phyloP scores from a whole-genome alignment of 2,888 invertebrate genomes.

The Anthoptus insignis region DNA sequence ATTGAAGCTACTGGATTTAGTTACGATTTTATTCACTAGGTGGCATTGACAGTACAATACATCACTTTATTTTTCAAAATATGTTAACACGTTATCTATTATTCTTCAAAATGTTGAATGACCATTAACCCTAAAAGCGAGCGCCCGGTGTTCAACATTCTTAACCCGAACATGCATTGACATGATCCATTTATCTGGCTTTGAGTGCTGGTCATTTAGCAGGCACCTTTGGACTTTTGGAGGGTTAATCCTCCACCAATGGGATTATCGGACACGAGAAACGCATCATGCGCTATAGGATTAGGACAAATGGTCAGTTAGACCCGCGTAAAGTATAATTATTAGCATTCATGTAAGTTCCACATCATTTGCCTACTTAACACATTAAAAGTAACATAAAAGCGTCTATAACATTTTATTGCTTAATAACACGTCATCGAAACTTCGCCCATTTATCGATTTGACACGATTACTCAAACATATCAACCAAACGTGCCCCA shows the following conservation, averaged over 20 bases:
- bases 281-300: slow-evolving; percentile 73
- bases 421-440: slow-evolving; percentile 39
- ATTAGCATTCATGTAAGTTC: slow-evolving; percentile 10
- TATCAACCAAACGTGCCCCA: slow-evolving; percentile 20
- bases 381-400: slow-evolving; percentile 27
- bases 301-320: slow-evolving; percentile 63
- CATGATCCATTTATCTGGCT: slow-evolving; percentile 35
- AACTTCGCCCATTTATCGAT: slow-evolving; percentile 39
- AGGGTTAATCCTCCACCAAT: slow-evolving; percentile 71
- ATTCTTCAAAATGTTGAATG: no score
- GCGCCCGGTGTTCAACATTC: no score
- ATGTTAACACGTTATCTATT: no score
- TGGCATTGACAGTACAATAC: no score
- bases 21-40: no score
- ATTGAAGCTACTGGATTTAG: no score
- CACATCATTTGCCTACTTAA: slow-evolving; percentile 7
- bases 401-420: slow-evolving; percentile 29
- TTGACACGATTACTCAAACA: slow-evolving; percentile 37
- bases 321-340: slow-evolving; percentile 12
- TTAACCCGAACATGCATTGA: neutral
- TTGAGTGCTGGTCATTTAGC: slow-evolving; percentile 58
- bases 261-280: slow-evolving; percentile 76
- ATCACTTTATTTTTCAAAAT: no score
- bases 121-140: neutral
- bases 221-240: slow-evolving; percentile 35